Base-by-base conservation (phyloP, 2,888 invertebrate genomes). In the Heliconius sara region DNA sequence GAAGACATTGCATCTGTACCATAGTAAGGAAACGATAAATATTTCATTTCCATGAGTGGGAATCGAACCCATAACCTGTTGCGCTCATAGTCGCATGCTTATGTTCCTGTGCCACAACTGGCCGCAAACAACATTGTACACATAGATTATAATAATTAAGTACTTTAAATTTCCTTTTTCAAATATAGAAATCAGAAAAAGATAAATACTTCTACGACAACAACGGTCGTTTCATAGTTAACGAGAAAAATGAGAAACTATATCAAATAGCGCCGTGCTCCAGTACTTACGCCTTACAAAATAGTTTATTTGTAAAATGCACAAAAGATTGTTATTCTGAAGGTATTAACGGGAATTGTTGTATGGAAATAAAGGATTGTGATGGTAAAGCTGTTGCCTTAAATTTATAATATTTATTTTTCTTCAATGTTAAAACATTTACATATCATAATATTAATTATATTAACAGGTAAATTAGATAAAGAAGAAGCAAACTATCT, bases 221-320 rank as follows among this genome's bases (percentile, higher is more conserved):
- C 9, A 81, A 84, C 71, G 94, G 95, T 7, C 91, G 93, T 3
- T 92, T 91, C 80, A 34, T 86, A 3, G 76, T 85, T 7, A 47
- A 22, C 25, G 83, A 88, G 52, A 80, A 86, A 3, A 88, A 87
- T 0, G 84, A 89, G 25, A 93, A 91, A 80, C 9, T 90, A 0
- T 91, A 94, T 84, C 91, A 93, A 82, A 80, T 86, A 13, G 90
- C 88, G 0, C 81, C 89, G 0, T 94, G 94, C 84, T 87, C 89
- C 1, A 92, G 91, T 80, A 80, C 87, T 2, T 92, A 91, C 83
- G 87, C 86, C 2, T 79, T 93, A 6, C 82, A 84, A 3, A 85
- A 88, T 2, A 87, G 88, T 0, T 78, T 89, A 13, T 82, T 86
- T 9, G 84, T 89, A 0, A 85, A 93, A 6, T 74, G 80, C 10